These are phyloP conservation scores for Rhineura floridana DNA, from an alignment of 2,113 vertebrate species.

Conservation along the genomic window DNA sequence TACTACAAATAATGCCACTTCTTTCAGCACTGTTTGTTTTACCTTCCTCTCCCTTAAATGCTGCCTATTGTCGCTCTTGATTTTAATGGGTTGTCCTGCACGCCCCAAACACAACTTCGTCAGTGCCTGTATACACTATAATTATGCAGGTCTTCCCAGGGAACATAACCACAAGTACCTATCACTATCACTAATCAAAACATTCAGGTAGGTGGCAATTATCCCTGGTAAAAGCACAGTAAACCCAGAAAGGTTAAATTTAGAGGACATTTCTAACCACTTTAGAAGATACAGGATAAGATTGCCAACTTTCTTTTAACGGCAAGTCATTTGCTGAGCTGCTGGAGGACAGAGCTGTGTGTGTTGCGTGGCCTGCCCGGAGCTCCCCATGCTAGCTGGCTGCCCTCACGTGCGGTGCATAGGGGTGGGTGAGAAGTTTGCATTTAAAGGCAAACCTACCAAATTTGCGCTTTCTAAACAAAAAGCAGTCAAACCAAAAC, in stretches of 20 bases:
- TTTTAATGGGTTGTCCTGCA: neutral
- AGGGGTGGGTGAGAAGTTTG: too few relatives aligned
- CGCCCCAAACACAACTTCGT: neutral
- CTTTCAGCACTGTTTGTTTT: neutral
- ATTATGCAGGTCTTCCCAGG: neutral
- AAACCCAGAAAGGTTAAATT: neutral
- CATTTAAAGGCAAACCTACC: too few relatives aligned
- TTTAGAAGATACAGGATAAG: neutral
- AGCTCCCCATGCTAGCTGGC: too few relatives aligned
- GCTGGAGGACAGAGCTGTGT: too few relatives aligned
- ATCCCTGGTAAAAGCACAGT: neutral
- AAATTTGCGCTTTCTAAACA: too few relatives aligned
- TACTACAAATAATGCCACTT: neutral
- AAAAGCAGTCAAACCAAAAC: too few relatives aligned
- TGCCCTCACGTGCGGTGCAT: too few relatives aligned
- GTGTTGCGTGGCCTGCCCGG: too few relatives aligned
- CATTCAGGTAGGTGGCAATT: neutral
- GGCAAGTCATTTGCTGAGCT: too few relatives aligned
- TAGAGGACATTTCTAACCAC: neutral
- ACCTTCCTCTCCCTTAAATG: neutral
- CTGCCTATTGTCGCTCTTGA: neutral
- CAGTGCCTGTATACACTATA: neutral
- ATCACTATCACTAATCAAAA: conserved; percentile 17
- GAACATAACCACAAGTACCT: neutral
- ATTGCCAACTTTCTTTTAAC: neutral